These are phyloP conservation scores for Eolophus roseicapilla DNA, from an alignment of 2,113 vertebrate genomes.

Conservation along the genomic window DNA sequence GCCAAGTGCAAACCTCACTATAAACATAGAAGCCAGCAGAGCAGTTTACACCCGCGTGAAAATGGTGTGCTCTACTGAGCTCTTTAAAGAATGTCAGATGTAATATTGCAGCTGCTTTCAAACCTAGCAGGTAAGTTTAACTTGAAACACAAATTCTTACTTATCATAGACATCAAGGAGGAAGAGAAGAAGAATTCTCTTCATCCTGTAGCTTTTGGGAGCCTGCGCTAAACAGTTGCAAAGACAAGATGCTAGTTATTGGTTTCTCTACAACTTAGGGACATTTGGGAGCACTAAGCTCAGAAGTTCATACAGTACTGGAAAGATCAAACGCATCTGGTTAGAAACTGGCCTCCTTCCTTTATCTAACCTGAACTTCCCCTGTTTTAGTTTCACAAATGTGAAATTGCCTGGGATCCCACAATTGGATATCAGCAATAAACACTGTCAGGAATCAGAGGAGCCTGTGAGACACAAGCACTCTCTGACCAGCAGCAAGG, in stretches of 20 bases:
- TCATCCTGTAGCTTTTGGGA: not conserved
- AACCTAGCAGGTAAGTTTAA: not conserved
- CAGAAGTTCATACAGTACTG: not conserved
- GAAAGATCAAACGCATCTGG: not conserved
- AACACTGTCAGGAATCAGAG: not conserved
- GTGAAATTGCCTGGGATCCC: not conserved
- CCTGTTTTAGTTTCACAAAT: not conserved
- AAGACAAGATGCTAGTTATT: not conserved
- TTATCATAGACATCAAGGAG: not conserved
- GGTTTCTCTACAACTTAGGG: not conserved
- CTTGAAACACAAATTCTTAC: conserved; percentile 2
- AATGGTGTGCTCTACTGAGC: not conserved
- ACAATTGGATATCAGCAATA: not conserved
- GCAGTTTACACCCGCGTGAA: not conserved
- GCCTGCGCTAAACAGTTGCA: not conserved
- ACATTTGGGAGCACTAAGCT: not conserved
- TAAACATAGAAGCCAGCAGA: not conserved
- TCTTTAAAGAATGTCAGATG: not conserved
- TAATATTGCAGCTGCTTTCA: not conserved
- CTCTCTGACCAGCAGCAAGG: not conserved
- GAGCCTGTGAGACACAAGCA: not conserved
- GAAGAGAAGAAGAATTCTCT: not conserved
- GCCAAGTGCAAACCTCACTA: not conserved
- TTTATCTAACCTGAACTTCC: not conserved
- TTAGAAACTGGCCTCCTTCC: not conserved